A percentile compares a stretch with the other conserved stretches of the same genome.
These are phyloP conservation scores for Lagopus muta DNA, from an alignment of 2,113 vertebrate species.

Conservation along the genomic window DNA sequence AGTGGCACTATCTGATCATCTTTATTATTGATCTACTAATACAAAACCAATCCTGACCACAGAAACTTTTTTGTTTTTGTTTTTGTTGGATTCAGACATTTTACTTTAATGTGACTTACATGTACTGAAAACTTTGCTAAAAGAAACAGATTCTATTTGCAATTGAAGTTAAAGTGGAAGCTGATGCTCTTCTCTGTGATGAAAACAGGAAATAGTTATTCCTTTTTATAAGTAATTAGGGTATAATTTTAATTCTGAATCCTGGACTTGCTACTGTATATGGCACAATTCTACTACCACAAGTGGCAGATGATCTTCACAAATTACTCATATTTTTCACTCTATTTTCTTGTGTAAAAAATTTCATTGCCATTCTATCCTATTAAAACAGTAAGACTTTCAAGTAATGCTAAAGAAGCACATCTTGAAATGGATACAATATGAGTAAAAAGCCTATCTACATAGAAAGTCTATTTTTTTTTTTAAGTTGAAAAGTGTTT, in stretches of 20 bases:
- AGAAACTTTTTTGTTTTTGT: slow-evolving; percentile 8
- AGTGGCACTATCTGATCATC: slow-evolving; percentile 66
- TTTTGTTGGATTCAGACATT: background rate
- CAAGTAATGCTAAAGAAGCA: background rate
- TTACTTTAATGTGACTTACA: background rate
- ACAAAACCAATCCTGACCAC: slow-evolving; percentile 54
- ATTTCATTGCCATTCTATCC: background rate
- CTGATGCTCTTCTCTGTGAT: background rate
- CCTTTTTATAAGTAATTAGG: background rate
- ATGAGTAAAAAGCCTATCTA: background rate
- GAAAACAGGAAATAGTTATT: background rate
- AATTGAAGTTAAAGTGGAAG: background rate
- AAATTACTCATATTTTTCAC: slow-evolving; percentile 29
- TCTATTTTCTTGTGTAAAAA: slow-evolving; percentile 1
- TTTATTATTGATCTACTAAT: slow-evolving; percentile 73
- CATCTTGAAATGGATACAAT: background rate
- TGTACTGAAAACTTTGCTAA: slow-evolving; percentile 9
- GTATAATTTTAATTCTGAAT: slow-evolving; percentile 44
- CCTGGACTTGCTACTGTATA: background rate
- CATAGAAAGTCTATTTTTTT: too few species aligned
- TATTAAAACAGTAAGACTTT: slow-evolving; percentile 1
- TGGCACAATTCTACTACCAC: background rate
- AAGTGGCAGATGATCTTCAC: background rate
- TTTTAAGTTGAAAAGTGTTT: background rate
- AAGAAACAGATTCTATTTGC: slow-evolving; percentile 22